Evolutionary conservation across 2,888 invertebrate genomes (phyloP), one percentile per base, ranked within the genome.

Genomic region (Drosophila neonasuta): DNA sequence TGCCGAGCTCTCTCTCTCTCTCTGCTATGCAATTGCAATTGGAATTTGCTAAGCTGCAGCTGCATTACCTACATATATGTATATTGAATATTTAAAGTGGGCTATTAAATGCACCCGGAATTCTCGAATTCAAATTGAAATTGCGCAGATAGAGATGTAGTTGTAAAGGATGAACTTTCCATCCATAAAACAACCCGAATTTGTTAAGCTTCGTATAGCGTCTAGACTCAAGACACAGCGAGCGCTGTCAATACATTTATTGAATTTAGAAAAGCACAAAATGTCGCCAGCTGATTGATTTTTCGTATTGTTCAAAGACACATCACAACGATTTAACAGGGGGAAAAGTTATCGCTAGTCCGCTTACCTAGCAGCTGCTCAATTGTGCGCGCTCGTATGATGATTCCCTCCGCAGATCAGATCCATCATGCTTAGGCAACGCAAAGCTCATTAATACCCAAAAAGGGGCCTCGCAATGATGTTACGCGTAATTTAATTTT

Each of bases 401-500:
- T 24, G 55, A 55, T 48, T 39, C 41, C 36, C 45, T 36, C 29
- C 29, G 42, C 34, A 83, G 64, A 86, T 83, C 74, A 86, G 66
- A 86, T 83, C 74, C 74, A 80, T 79, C 49, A 62, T 49, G 77
- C 65, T 72, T 72, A 68, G 63, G 61, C 73, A 70, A 52, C 71
- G 62, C 65, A 72, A 71, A 86, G 87, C 81, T 81, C 87, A 82
- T 86, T 86, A 84, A 82, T 86, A 86, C 69, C 72, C 75, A 66
- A 68, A 80, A 78, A 71, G 74, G 85, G 72, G 71, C 70, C 59
- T 55, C 71, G 66, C 79, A 82, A 82, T 86, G 71, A 74, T 80
- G 87, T 84, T 84, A 86, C 87, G 83, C 83, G 87, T 84, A 84
- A 84, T 84, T 84, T 84, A 74, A 84, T 84, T 87, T 87, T 69